These are phyloP conservation scores for Dryoscopus gambensis DNA, from an alignment of 2,113 vertebrate species.

Conservation along the genomic window DNA sequence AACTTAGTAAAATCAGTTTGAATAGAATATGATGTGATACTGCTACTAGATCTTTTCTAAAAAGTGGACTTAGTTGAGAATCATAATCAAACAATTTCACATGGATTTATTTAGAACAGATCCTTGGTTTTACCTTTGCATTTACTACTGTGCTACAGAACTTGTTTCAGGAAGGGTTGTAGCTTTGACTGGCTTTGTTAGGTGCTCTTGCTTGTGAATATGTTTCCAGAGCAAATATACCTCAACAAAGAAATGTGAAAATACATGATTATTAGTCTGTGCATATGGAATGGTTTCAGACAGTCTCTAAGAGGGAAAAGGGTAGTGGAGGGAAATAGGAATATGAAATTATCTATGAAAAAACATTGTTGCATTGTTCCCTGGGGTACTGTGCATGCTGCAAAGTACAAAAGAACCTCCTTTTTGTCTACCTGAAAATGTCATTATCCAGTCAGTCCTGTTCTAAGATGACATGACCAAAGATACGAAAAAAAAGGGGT, in stretches of 20 bases:
- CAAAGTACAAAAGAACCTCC: neutral
- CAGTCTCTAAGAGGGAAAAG: neutral
- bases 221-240: neutral
- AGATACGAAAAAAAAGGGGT: neutral
- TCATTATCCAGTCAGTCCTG: neutral
- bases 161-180: neutral
- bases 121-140: neutral
- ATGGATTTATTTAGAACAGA: neutral
- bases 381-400: neutral
- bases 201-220: neutral
- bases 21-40: neutral
- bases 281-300: neutral
- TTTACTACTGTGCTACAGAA: neutral
- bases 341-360: neutral
- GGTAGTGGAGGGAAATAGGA: neutral
- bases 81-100: neutral
- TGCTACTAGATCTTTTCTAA: neutral
- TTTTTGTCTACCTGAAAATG: neutral
- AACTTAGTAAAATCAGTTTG: neutral
- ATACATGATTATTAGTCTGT: neutral
- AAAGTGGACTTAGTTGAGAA: neutral
- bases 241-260: neutral
- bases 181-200: neutral
- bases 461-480: neutral
- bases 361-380: neutral